A percentile compares a stretch with the other conserved stretches of the same genome.
These are phyloP conservation scores for Hypselothyrea guttata DNA, from an alignment of 2,888 invertebrate genomes.

Conservation along the genomic window DNA sequence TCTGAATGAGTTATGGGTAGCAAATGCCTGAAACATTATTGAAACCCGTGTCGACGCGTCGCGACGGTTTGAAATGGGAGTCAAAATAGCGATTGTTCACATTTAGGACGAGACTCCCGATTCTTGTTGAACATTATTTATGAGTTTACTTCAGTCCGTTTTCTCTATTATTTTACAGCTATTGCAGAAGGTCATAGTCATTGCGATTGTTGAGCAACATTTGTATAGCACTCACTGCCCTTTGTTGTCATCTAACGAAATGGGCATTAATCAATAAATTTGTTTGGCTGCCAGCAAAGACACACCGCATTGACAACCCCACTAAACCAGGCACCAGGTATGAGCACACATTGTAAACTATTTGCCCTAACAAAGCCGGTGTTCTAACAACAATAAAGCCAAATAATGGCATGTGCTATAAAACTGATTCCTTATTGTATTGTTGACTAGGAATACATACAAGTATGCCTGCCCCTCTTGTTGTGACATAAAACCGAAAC, in stretches of 20 bases:
- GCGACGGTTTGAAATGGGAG: slow-evolving; percentile 45
- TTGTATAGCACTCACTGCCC: slow-evolving; percentile 43
- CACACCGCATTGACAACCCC: slow-evolving; percentile 64
- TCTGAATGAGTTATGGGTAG: slow-evolving; percentile 59
- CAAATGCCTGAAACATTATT: slow-evolving; percentile 44
- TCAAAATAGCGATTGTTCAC: slow-evolving; percentile 39
- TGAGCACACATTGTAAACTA: slow-evolving; percentile 50
- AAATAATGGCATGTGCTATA: slow-evolving; percentile 54
- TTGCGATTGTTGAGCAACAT: slow-evolving; percentile 42
- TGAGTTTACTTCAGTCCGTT: slow-evolving; percentile 48
- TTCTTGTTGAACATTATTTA: slow-evolving; percentile 51
- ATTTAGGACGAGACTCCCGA: slow-evolving; percentile 16
- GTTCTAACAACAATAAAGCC: slow-evolving; percentile 34
- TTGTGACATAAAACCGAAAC: slow-evolving; percentile 57
- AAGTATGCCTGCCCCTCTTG: slow-evolving; percentile 53
- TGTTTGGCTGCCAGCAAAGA: slow-evolving; percentile 72
- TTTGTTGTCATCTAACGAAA: slow-evolving; percentile 49
- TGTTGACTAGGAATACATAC: no score
- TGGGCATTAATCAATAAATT: slow-evolving; percentile 81
- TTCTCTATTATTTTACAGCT: slow-evolving; percentile 24
- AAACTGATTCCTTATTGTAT: slow-evolving; percentile 2
- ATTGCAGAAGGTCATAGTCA: slow-evolving; percentile 59
- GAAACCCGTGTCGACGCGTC: no score
- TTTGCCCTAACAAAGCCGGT: slow-evolving; percentile 52
- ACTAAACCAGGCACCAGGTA: slow-evolving; percentile 3